These are phyloP conservation scores for Tetrapedia diversipes DNA, from an alignment of 2,888 invertebrate species.

Conservation along the genomic window DNA sequence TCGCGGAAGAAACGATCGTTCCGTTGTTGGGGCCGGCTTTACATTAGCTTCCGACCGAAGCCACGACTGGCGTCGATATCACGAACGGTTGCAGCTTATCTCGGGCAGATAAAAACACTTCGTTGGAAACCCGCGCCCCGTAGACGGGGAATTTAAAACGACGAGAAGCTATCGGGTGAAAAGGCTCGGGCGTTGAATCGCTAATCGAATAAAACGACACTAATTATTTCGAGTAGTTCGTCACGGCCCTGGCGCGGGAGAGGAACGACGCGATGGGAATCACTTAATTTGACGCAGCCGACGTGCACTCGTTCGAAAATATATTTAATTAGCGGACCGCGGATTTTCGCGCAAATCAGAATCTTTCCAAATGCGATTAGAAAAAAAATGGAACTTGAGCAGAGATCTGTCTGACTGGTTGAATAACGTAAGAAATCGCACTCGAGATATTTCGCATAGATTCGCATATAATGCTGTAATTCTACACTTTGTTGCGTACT, in stretches of 20 bases:
- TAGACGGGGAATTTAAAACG: not conserved
- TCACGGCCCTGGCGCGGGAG: not conserved
- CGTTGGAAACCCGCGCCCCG: not conserved
- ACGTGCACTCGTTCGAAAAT: slow-evolving; percentile 2
- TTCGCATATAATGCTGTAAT: too few species aligned
- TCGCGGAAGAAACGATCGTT: too few species aligned
- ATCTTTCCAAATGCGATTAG: too few species aligned
- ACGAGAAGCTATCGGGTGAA: not conserved
- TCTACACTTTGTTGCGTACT: too few species aligned
- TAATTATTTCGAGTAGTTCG: slow-evolving; percentile 39
- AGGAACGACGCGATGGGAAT: slow-evolving; percentile 8
- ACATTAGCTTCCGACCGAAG: slow-evolving; percentile 15
- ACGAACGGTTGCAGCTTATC: slow-evolving; percentile 14
- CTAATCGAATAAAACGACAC: not conserved
- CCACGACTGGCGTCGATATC: slow-evolving; percentile 7
- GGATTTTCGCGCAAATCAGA: too few species aligned
- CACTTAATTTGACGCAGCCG: slow-evolving; percentile 26
- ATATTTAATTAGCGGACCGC: not conserved
- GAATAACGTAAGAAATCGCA: too few species aligned
- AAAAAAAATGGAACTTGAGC: too few species aligned
- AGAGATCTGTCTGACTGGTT: too few species aligned
- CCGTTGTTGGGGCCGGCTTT: too few species aligned
- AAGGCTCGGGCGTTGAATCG: not conserved
- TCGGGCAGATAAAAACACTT: not conserved
- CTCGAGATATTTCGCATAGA: too few species aligned